Evolutionary conservation across 2,797 vertebrate species (phyloP).

Genomic region (Phylloscopus collybita): DNA sequence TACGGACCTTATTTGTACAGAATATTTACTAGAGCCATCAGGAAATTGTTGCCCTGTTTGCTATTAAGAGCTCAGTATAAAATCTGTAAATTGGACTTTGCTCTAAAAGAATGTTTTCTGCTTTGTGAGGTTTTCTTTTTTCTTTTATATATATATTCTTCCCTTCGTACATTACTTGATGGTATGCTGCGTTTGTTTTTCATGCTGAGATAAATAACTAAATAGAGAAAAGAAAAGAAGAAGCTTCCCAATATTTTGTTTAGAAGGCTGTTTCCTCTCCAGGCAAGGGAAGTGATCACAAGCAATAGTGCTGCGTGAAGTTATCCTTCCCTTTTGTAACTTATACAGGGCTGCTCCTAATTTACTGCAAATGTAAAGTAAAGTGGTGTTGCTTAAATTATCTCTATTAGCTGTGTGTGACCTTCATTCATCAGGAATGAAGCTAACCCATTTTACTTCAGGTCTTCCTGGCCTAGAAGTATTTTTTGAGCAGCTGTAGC

Average conservation of each 20-base stretch:
- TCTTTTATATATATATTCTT: neutral
- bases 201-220: neutral
- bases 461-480: neutral
- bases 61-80: neutral
- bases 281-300: neutral
- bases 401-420: neutral
- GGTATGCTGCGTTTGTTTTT: neutral
- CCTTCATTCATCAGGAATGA: neutral
- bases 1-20: neutral
- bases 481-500: neutral
- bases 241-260: neutral
- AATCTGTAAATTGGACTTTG: neutral
- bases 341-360: neutral
- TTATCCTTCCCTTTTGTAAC: neutral
- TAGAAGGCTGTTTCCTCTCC: neutral
- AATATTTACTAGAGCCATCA: neutral
- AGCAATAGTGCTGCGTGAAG: neutral
- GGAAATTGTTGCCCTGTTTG: neutral
- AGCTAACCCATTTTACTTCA: neutral
- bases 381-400: conserved; percentile 13
- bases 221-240: neutral
- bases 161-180: neutral
- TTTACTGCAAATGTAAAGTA: neutral
- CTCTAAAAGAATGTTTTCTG: neutral
- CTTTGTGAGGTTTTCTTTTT: neutral